Conservation (phyloP, 2,797 vertebrate genomes). For the Siniperca scherzeri region DNA sequence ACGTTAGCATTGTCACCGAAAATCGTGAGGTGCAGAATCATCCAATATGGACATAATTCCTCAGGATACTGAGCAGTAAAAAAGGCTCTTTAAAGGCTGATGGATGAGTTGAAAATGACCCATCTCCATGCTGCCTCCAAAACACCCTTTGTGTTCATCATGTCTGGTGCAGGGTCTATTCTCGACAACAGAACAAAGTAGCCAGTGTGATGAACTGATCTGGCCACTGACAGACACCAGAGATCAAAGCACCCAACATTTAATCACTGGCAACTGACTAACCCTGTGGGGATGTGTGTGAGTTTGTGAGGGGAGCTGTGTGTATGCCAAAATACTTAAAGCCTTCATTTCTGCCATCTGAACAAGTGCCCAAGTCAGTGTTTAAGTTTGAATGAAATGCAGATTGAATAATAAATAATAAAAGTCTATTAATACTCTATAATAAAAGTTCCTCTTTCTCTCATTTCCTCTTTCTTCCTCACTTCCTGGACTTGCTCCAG, state of each 20-base stretch:
- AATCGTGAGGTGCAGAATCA: neutral
- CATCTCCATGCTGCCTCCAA: neutral
- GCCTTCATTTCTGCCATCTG: constrained; percentile 7
- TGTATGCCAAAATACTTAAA: constrained; percentile 27
- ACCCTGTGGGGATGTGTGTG: constrained; percentile 24
- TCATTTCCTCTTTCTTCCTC: constrained; percentile 10
- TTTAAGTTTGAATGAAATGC: constrained; percentile 20
- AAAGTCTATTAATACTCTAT: constrained; percentile 7
- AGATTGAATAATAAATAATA: neutral
- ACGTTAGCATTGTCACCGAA: neutral
- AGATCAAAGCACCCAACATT: constrained; percentile 59
- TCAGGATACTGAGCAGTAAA: neutral
- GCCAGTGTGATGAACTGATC: constrained; percentile 49
- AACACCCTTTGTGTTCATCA: constrained; percentile 16
- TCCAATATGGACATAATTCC: neutral
- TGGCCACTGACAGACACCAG: constrained; percentile 33
- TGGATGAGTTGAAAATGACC: constrained; percentile 6
- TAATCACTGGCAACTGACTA: constrained; percentile 46
- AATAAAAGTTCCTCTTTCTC: constrained; percentile 26
- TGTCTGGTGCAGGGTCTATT: constrained; percentile 37
- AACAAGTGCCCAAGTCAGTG: neutral
- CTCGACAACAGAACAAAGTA: constrained; percentile 51
- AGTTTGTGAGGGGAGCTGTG: neutral
- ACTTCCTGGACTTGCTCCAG: constrained; percentile 16
- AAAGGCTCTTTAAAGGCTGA: neutral